A percentile compares a stretch with the other conserved stretches of the same genome.
Conservation (phyloP, 1,140 invertebrate genomes). For the Coenobita brevimanus region DNA sequence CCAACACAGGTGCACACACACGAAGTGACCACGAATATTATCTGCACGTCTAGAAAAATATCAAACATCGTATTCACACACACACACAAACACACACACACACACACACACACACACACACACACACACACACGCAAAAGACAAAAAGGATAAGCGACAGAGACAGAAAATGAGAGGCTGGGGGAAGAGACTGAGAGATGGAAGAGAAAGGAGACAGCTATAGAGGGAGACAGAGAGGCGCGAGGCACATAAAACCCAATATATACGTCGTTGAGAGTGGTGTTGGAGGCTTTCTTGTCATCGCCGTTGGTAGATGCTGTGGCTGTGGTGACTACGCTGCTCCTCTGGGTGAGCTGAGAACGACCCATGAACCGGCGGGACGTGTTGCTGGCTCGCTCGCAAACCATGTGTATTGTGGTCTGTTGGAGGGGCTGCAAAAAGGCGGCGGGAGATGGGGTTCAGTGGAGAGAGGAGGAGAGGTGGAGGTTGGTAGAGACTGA, state of each 20-base stretch:
- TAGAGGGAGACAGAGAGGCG: slow-evolving; percentile 6
- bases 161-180: no score
- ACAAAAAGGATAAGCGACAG: not conserved
- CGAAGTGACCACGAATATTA: no score
- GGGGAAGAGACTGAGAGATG: no score
- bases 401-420: slow-evolving; percentile 59
- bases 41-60: no score
- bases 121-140: not conserved
- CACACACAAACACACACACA: not conserved
- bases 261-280: slow-evolving; percentile 53
- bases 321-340: slow-evolving; percentile 53
- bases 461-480: not conserved
- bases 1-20: no score
- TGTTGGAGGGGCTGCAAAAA: slow-evolving; percentile 62
- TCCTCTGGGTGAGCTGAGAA: slow-evolving; percentile 30
- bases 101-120: not conserved
- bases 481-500: not conserved
- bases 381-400: slow-evolving; percentile 50
- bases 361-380: slow-evolving; percentile 44
- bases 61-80: not conserved
- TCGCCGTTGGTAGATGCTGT: slow-evolving; percentile 26
- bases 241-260: not conserved
- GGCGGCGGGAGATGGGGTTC: slow-evolving; percentile 2
- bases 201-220: not conserved
- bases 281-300: slow-evolving; percentile 41